A percentile compares a stretch with the other conserved stretches of the same genome.
These are phyloP conservation scores for Takifugu flavidus DNA, from an alignment of 2,113 vertebrate genomes.

Conservation along the genomic window DNA sequence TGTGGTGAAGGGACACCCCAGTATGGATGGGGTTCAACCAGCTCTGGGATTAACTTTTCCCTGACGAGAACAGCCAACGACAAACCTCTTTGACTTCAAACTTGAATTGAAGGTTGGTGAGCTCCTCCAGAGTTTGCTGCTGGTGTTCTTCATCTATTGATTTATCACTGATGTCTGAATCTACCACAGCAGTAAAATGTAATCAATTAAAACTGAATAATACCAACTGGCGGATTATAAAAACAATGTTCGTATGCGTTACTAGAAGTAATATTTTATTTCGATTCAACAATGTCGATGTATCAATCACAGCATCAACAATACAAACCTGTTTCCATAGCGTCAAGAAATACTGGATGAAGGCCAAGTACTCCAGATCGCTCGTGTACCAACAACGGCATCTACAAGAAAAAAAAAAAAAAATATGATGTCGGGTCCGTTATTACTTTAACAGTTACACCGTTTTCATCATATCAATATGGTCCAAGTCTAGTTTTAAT, in stretches of 20 bases:
- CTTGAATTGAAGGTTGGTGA: conserved; percentile 84
- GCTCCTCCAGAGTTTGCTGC: conserved; percentile 71
- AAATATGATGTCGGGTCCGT: not conserved
- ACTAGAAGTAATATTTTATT: not conserved
- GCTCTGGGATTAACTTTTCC: fast-evolving
- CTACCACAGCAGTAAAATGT: conserved; percentile 30
- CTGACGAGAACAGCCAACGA: not conserved
- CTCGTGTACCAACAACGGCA: conserved; percentile 51
- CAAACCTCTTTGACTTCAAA: conserved; percentile 90
- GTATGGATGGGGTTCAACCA: not conserved
- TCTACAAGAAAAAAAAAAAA: conserved; percentile 50
- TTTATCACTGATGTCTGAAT: conserved; percentile 65
- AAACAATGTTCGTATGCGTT: too few relatives aligned
- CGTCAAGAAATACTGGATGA: conserved; percentile 68
- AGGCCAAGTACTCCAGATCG: conserved; percentile 54
- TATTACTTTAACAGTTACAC: too few relatives aligned
- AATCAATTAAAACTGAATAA: not conserved
- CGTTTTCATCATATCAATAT: too few relatives aligned
- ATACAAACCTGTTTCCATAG: conserved; percentile 79
- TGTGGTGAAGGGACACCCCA: too few relatives aligned
- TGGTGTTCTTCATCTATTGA: conserved; percentile 60
- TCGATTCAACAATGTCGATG: not conserved
- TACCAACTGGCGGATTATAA: not conserved
- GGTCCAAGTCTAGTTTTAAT: too few relatives aligned
- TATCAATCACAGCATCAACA: not conserved